Base-by-base conservation (phyloP, 2,888 invertebrate species). In the Erebia palarica region DNA sequence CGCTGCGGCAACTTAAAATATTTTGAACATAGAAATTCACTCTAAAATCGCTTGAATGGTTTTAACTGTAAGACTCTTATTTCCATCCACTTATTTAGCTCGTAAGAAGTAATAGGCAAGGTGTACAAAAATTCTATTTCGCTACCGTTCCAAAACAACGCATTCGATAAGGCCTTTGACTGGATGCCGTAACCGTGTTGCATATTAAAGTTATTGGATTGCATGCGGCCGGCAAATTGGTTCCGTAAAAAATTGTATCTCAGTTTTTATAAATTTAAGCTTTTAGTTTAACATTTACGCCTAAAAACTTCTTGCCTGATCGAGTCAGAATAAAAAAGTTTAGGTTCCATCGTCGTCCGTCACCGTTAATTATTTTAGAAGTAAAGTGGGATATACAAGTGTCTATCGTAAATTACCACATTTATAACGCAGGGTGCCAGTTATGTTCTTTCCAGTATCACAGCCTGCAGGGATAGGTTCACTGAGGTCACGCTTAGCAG, bases 121-220 rank as follows among this genome's bases (percentile, higher is more conserved):
- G 79, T 81, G 80, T 85, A 83, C 85, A 84, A 85, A 85, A 86
- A 84, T 87, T 86, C 81, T 87, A 87, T 90, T 90, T 88, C 86
- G 81, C 82, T 86, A 80, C 78, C 84, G 84, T 87, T 88, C 85
- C 86, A 87, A 89, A 85, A 86, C 85, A 84, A 84, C 83, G 84
- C 82, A 84, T 86, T 86, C 81, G 80, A 81, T 85, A 80, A 79
- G 79, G 80, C 81, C 78, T 80, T 82, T 77, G 81, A 80, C 78
- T 81, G 78, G 82, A 84, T 89, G 87, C 81, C 82, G 90, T 87
- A 89, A 91, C 78, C 74, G 75, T 72, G 67, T 77, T 78, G 76
- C 75, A 77, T 75, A 68, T 74, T 71, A 67, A n/a, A n/a, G 79
- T 78, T 78, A 77, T 78, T 78, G 78, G 75, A 81, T 80, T 79